Conservation (phyloP, 2,797 vertebrate species). For the Ctenopoma kingsleyae region DNA sequence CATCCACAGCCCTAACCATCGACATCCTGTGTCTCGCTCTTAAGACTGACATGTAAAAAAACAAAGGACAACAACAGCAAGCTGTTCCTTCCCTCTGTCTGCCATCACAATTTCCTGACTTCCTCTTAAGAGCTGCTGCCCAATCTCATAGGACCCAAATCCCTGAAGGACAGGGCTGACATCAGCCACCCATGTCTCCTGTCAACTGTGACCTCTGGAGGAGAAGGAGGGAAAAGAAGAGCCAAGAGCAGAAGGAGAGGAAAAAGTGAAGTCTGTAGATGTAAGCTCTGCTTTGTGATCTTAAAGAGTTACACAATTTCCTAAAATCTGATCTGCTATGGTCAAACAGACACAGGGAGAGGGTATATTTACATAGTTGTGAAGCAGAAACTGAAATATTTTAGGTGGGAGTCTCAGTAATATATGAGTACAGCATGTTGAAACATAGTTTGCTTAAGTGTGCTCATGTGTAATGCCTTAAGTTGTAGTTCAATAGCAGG, state of each 20-base stretch:
- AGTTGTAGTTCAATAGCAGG: constrained; percentile 64
- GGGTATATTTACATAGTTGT: constrained; percentile 52
- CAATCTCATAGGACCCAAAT: constrained; percentile 42
- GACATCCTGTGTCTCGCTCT: constrained; percentile 62
- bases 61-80: constrained; percentile 49
- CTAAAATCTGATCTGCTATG: constrained; percentile 52
- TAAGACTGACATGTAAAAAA: constrained; percentile 56
- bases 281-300: constrained; percentile 41
- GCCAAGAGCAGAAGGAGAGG: constrained; percentile 21
- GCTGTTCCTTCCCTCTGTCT: constrained; percentile 54
- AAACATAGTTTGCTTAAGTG: constrained; percentile 33
- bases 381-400: constrained; percentile 35
- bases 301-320: constrained; percentile 61
- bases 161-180: constrained; percentile 53
- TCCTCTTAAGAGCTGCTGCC: constrained; percentile 34
- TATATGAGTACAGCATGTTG: constrained; percentile 10
- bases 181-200: constrained; percentile 76
- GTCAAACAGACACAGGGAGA: constrained; percentile 51
- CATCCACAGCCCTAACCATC: constrained; percentile 21
- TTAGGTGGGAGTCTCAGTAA: constrained; percentile 15
- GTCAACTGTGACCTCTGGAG: constrained; percentile 72
- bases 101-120: constrained; percentile 49
- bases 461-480: constrained; percentile 34
- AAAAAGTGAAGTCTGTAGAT: constrained; percentile 45
- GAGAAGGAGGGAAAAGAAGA: constrained; percentile 28